phyloP scores from a whole-genome alignment of 2,113 vertebrate species.

The Sinocyclocheilus grahami region DNA sequence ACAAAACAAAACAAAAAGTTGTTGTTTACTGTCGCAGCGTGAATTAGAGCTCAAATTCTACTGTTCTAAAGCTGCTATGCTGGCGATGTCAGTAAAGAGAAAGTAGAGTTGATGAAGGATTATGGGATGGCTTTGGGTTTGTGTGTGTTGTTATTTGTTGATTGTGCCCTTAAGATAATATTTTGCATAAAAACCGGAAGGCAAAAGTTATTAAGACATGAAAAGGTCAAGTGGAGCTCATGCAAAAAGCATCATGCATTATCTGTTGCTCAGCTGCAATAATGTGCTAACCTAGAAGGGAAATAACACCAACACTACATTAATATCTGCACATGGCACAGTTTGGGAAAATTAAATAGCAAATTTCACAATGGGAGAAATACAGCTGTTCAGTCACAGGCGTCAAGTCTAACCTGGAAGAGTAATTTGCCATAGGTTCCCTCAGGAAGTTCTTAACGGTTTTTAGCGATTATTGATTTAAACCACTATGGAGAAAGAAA shows the following conservation, averaged over 20 bases:
- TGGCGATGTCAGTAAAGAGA: background rate
- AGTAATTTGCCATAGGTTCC: background rate
- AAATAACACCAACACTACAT: background rate
- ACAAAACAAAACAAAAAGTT: background rate
- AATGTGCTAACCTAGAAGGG: background rate
- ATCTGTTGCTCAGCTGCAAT: slow-evolving; percentile 6
- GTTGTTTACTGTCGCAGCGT: background rate
- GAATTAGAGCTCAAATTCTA: background rate
- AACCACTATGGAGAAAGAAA: background rate
- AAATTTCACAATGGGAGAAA: background rate
- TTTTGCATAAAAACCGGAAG: slow-evolving; percentile 45
- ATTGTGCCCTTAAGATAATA: slow-evolving; percentile 10
- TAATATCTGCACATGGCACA: background rate
- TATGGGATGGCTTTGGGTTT: background rate
- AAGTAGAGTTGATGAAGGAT: background rate
- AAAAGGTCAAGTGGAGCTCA: slow-evolving; percentile 21
- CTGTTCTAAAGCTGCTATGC: slow-evolving; percentile 31
- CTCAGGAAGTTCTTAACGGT: background rate
- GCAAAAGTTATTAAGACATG: slow-evolving; percentile 2
- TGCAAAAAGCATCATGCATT: background rate
- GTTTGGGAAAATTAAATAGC: background rate
- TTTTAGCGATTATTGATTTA: background rate
- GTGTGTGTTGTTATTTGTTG: slow-evolving; percentile 36
- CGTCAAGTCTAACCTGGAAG: background rate
- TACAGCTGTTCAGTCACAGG: background rate